phyloP scores from a whole-genome alignment of 2,888 invertebrate species.

The Urechis unicinctus region DNA sequence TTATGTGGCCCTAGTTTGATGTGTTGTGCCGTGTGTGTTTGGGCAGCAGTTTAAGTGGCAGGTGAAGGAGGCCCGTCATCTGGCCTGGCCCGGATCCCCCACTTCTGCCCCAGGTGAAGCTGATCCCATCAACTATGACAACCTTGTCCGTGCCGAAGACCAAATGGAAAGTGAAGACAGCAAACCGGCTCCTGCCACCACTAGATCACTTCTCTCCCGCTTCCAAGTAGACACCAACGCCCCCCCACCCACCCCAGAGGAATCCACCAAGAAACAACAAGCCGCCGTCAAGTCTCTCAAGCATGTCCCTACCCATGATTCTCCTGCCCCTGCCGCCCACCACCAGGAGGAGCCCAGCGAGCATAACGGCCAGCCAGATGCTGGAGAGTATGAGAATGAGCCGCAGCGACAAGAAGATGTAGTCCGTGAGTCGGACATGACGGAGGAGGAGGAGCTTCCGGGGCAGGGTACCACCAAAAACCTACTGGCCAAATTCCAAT shows the following conservation, averaged over 20 bases:
- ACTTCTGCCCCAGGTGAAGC: not conserved
- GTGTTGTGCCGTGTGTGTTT: too few relatives aligned
- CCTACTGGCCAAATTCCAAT: constrained; percentile 80
- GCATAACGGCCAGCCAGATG: not conserved
- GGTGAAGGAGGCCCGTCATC: constrained; percentile 16
- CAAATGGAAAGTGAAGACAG: not conserved
- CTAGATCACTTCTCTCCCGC: constrained; percentile 18
- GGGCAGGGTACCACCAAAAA: constrained; percentile 69
- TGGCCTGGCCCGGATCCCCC: constrained; percentile 7
- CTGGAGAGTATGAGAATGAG: constrained; percentile 36
- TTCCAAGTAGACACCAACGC: constrained; percentile 14
- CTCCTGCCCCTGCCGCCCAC: not conserved
- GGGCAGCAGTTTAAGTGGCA: constrained; percentile 22
- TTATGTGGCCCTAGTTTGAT: too few relatives aligned
- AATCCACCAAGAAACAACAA: not conserved
- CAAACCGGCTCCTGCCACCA: constrained; percentile 15
- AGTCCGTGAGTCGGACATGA: constrained; percentile 47
- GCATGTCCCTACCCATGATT: not conserved
- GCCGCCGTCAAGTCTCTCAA: not conserved
- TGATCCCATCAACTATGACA: not conserved
- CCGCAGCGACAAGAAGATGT: constrained; percentile 43
- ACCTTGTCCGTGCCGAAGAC: not conserved
- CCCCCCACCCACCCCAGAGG: not conserved
- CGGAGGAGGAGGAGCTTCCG: constrained; percentile 43
- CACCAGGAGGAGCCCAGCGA: not conserved